Base-by-base conservation (phyloP, 2,797 vertebrate genomes). In the Adrianichthys oophorus region DNA sequence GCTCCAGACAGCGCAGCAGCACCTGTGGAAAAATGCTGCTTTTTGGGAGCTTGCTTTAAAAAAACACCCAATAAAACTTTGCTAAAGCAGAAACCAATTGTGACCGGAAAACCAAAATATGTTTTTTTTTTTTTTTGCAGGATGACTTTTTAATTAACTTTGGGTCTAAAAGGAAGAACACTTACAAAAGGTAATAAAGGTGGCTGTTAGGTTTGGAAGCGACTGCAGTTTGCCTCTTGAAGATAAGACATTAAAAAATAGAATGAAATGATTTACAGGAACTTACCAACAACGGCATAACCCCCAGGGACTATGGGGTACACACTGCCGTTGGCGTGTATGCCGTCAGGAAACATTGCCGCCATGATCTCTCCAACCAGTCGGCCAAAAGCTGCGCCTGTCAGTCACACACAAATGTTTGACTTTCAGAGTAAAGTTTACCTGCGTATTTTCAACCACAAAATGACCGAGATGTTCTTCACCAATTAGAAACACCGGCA, bases 401-500 rank as follows among this genome's bases (percentile, higher is more conserved):
- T 10, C 76, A 18, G 46, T 61, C 71, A 77, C 62, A 66, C 55
- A 75, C 46, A 60, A n/a, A 72, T 0, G 60, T 14, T 59, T 29
- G 45, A 63, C 54, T 41, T 7, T 32, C 17, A 10, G 15, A 7
- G 17, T 15, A 4, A 51, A 16, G 4, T 60, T 48, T 26, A 49
- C 13, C 7, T n/a, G 17, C n/a, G 15, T 41, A 26, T 21, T 21
- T 19, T 7, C 56, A 59, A 67, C 8, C 19, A 48, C 15, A 16
- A 54, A 15, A 56, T 56, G 52, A 52, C 0, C 21, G 7, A 55
- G 16, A 23, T 5, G 19, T 48, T 19, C 87, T 90, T 93, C 85
- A 99, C 97, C 97, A 0, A 99, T 98, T 15, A 98, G 94, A 1
- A 99, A 99, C 76, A 99, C 97, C 0, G 97, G 97, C 97, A 99